Conservation (phyloP, 2,113 vertebrate genomes). For the Hyperopisus bebe region DNA sequence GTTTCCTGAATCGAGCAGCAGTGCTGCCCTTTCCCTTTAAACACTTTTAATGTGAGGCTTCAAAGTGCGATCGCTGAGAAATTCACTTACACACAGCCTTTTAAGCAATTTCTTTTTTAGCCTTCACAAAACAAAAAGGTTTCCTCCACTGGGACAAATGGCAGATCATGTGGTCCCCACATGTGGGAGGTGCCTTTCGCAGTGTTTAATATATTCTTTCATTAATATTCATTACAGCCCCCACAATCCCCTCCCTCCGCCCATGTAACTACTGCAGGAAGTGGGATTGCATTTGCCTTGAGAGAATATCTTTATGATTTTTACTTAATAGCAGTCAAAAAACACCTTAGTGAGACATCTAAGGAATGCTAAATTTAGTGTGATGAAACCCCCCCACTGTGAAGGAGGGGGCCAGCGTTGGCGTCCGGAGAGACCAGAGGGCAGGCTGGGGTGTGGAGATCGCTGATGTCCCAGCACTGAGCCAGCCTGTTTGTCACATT, state of each 20-base stretch:
- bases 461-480: not conserved
- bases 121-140: conserved; percentile 3
- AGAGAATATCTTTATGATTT: conserved; percentile 19
- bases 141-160: conserved; percentile 17
- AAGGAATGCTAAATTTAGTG: conserved; percentile 8
- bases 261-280: conserved; percentile 23
- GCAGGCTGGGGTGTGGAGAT: not conserved
- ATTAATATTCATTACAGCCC: conserved; percentile 31
- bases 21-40: not conserved
- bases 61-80: conserved; percentile 5
- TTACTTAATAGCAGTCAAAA: not conserved
- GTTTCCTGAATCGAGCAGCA: not conserved
- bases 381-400: not conserved
- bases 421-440: not conserved
- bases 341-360: not conserved
- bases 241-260: conserved; percentile 13
- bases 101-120: conserved; percentile 4
- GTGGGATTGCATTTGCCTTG: conserved; percentile 19
- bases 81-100: conserved; percentile 19
- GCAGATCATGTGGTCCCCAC: conserved; percentile 15
- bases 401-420: not conserved
- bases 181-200: conserved; percentile 10
- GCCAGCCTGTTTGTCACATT: not conserved
- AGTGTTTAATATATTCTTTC: conserved; percentile 18
- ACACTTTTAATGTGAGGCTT: conserved; percentile 8